Evolutionary conservation across 1,140 invertebrate species (phyloP), one percentile per base, ranked within the genome.

Genomic region (Drosophila seguyi): DNA sequence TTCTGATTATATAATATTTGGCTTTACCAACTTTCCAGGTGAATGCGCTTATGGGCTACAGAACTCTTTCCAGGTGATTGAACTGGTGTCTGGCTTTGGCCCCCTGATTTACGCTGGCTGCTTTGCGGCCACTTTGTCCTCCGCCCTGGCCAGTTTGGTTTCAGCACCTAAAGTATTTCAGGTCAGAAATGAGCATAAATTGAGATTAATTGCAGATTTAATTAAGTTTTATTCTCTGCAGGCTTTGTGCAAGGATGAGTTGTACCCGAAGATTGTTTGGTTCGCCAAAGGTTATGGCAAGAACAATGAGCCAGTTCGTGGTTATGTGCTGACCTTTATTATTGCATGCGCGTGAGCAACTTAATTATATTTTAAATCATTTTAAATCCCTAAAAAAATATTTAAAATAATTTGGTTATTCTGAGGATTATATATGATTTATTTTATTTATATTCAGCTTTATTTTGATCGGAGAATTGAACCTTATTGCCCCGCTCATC

Each of bases 21-120:
- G 36, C 8, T 6, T 4, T 13, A 38, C 6, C 18, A 22, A 45
- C 18, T n/a, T 34, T 22, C 57, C 36, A 81, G 90, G 80, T 42
- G 55, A 52, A 18, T 97, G 96, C 92, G 38, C 92, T 4, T 98
- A 95, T 92, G 98, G 98, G 10, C 93, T 97, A 39, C 96, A 98
- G 7, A 88, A 92, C 58, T 93, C 86, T 41, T 94, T 94, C 38
- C 88, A 97, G 96, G 96, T 98, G 16, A 98, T 99, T 93, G 97
- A 98, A 90, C 93, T 99, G 75, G 96, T 98, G 8, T 97, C 98
- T 0, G 96, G 94, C 0, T 98, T 97, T 93, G 97, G 98, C 2
- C 98, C 98, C 0, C 93, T 99, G 6, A 98, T 99, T 79, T 99
- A 98, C 87, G 97, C 97, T 27, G 99, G 98, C 0, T 99, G 98